Percentiles rank a stretch among this genome's conserved stretches.
These are phyloP conservation scores for Schizopygopsis malacanthus DNA, from an alignment of 2,797 vertebrate species.

Conservation along the genomic window DNA sequence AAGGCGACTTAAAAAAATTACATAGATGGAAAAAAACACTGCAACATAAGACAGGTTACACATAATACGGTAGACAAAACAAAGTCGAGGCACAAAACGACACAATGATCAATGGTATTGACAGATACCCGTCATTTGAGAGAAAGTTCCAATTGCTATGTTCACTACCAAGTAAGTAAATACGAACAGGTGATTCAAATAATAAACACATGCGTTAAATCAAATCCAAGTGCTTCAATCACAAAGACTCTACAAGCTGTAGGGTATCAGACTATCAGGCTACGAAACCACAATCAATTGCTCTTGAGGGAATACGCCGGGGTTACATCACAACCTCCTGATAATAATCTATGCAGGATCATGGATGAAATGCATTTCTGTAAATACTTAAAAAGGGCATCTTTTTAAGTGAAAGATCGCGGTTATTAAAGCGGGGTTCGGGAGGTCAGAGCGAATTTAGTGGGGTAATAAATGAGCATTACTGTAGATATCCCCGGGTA, in stretches of 20 bases:
- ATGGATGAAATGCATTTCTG: constrained; percentile 58
- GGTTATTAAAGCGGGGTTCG: constrained; percentile 54
- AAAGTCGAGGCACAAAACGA: constrained; percentile 52
- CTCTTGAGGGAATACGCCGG: neutral
- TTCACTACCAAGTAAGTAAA: neutral
- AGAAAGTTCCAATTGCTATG: neutral
- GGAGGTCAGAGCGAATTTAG: constrained; percentile 58
- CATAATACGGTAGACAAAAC: constrained; percentile 53
- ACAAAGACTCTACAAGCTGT: constrained; percentile 25
- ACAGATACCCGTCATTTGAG: constrained; percentile 42
- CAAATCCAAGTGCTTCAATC: constrained; percentile 33
- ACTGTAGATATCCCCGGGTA: constrained; percentile 53
- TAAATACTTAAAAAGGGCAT: constrained; percentile 69
- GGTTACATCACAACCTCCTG: constrained; percentile 46
- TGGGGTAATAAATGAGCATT: constrained; percentile 50
- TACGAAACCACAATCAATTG: constrained; percentile 17
- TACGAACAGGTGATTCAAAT: constrained; percentile 18
- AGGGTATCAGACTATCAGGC: constrained; percentile 2
- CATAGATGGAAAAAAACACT: constrained; percentile 52
- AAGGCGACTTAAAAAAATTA: constrained; percentile 27
- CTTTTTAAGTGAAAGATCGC: constrained; percentile 73
- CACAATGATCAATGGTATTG: constrained; percentile 59
- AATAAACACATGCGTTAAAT: constrained; percentile 33
- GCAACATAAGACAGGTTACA: constrained; percentile 63
- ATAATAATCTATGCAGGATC: constrained; percentile 54